These are phyloP conservation scores for Noctua janthina DNA, from an alignment of 2,888 invertebrate species.

Conservation along the genomic window DNA sequence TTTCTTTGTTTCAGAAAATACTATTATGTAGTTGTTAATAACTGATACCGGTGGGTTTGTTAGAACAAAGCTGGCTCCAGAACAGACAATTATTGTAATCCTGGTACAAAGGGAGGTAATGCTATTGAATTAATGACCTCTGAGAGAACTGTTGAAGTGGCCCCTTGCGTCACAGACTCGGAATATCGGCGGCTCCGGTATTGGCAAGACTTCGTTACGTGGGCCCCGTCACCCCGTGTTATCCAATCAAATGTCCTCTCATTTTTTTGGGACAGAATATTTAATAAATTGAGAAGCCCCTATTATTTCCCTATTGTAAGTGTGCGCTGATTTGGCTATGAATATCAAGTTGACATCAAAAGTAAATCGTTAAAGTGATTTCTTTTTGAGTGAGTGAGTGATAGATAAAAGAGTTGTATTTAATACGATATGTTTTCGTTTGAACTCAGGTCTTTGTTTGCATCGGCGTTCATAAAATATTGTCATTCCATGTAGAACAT, in stretches of 20 bases:
- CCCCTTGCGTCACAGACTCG: constrained; percentile 43
- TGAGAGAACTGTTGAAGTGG: constrained; percentile 50
- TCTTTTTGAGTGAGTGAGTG: constrained; percentile 8
- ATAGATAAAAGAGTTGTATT: constrained; percentile 7
- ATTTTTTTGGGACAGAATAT: constrained; percentile 54
- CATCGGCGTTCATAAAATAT: not conserved
- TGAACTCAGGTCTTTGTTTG: not conserved
- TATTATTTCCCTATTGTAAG: constrained; percentile 60
- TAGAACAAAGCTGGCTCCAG: constrained; percentile 41
- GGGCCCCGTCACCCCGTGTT: constrained; percentile 39
- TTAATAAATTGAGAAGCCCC: constrained; percentile 56
- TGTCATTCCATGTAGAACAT: not conserved
- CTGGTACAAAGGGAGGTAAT: constrained; percentile 66
- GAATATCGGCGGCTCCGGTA: constrained; percentile 50
- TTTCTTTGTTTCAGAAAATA: constrained; percentile 34
- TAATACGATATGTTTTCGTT: not conserved
- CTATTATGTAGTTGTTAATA: constrained; percentile 56
- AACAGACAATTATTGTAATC: constrained; percentile 65
- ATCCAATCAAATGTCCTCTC: constrained; percentile 60
- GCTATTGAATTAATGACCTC: constrained; percentile 73
- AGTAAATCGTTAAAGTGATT: constrained; percentile 33
- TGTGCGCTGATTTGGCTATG: constrained; percentile 56
- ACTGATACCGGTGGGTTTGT: constrained; percentile 26
- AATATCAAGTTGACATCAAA: constrained; percentile 57
- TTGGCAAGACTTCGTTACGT: constrained; percentile 58